These are phyloP conservation scores for Hartigia nigra DNA, from an alignment of 2,888 invertebrate species.

Conservation along the genomic window DNA sequence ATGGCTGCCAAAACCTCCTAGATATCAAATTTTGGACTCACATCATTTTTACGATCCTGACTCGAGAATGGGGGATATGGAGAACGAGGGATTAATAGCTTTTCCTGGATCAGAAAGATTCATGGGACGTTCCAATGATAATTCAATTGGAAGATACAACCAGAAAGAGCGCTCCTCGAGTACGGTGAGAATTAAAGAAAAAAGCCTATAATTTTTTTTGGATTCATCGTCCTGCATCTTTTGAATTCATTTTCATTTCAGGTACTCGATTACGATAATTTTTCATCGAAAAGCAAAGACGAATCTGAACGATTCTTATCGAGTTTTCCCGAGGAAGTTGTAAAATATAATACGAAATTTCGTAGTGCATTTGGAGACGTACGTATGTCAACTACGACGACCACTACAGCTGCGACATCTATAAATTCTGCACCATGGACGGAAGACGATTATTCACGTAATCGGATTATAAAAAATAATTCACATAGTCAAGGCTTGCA, in stretches of 20 bases:
- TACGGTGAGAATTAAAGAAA: conserved; percentile 5
- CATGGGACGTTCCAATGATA: background rate
- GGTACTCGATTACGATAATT: background rate
- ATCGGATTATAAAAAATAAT: background rate
- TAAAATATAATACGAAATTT: background rate
- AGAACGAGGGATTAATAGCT: background rate
- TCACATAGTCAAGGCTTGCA: background rate
- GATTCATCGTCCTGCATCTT: conserved; percentile 9
- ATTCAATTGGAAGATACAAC: background rate
- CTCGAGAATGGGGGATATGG: background rate
- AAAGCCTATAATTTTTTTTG: conserved; percentile 19
- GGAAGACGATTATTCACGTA: background rate
- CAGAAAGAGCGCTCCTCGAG: background rate
- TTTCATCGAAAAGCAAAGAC: background rate
- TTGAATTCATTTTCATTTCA: background rate
- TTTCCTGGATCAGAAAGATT: background rate
- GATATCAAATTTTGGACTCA: conserved; percentile 4
- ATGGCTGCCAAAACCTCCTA: conserved; percentile 34
- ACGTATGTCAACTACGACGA: background rate
- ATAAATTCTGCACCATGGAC: background rate
- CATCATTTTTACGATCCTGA: background rate
- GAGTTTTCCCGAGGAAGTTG: background rate
- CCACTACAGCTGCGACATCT: background rate
- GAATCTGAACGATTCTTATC: background rate
- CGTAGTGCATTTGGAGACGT: background rate